Evolutionary conservation across 1,140 invertebrate species (phyloP), one percentile per base, ranked within the genome.

Genomic region (Cotesia typhae): DNA sequence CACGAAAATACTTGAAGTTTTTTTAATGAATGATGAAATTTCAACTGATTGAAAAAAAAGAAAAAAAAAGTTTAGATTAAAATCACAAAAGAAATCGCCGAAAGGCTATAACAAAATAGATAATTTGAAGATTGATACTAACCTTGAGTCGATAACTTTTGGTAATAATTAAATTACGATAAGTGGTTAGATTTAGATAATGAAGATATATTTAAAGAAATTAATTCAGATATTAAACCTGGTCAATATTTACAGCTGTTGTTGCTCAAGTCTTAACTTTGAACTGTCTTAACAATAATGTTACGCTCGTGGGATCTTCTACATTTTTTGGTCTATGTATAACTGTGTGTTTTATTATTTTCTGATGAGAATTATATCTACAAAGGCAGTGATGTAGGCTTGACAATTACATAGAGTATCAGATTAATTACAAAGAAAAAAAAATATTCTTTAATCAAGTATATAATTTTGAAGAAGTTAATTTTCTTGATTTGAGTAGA

Each of bases 401-500:
- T 97, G 52, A 93, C 94, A 1, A 91, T 97, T 55, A 93, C 93
- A 1, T 94, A 95, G 76, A 92, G 93, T 20, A 91, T 97, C 72
- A 91, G 92, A 5, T 82, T 97, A 51, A 93, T 17, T 1, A 17
- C 17, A 1, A 17, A 17, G 17, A 17, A 17, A 17, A 17, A 17
- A 17, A 17, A 17, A 17, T 17, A 1, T 17, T 17, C 17, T 17
- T 17, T 17, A 17, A 17, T 17, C 1, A 17, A 17, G 17, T 17
- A 17, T 17, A 17, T 17, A 17, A 17, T 17, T 17, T 17, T 17
- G 17, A 17, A 17, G 17, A 17, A 17, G 17, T 17, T 17, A 17
- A 17, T 17, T 1, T 17, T 17, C 17, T 96, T 38, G 94, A 94
- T 4, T 88, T 91, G 0, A 94, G 94, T 12, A 96, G 95, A 78